phyloP scores from a whole-genome alignment of 2,888 invertebrate genomes.

The Ornithoptera alexandrae region DNA sequence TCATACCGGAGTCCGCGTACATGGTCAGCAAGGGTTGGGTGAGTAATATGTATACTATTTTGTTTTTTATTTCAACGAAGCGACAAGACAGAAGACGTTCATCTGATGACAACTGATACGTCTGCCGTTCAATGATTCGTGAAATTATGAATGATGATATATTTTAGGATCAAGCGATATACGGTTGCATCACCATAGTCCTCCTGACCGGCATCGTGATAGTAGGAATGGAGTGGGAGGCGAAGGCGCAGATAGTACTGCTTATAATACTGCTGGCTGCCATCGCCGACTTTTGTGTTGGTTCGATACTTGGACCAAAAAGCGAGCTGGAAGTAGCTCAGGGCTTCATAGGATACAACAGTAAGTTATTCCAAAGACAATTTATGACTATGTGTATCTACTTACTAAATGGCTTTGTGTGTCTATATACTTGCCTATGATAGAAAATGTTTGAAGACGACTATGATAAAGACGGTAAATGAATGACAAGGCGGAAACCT shows the following conservation, averaged over 20 bases:
- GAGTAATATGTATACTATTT: constrained; percentile 34
- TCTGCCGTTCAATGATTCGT: too few species aligned
- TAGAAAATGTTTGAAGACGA: too few species aligned
- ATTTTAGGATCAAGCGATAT: constrained; percentile 86
- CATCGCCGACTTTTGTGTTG: constrained; percentile 92
- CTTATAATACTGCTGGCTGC: constrained; percentile 91
- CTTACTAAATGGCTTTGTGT: too few species aligned
- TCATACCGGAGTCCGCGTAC: constrained; percentile 76
- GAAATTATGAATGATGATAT: not conserved
- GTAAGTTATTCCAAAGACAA: constrained; percentile 75
- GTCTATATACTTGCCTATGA: too few species aligned
- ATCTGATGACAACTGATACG: too few species aligned
- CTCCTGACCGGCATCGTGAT: constrained; percentile 92
- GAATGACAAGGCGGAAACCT: too few species aligned
- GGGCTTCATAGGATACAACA: constrained; percentile 93
- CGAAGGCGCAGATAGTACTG: constrained; percentile 94
- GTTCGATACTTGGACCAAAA: constrained; percentile 91
- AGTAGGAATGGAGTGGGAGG: constrained; percentile 98
- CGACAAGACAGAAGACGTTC: too few species aligned
- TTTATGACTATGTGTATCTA: too few species aligned
- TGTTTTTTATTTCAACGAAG: too few species aligned
- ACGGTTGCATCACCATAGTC: constrained; percentile 91
- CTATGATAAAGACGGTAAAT: too few species aligned
- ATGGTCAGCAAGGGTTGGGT: constrained; percentile 74
- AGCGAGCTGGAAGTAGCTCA: constrained; percentile 83